A percentile compares a stretch with the other conserved stretches of the same genome.
Conservation (phyloP, 2,797 vertebrate species). For the Smutsia gigantea region DNA sequence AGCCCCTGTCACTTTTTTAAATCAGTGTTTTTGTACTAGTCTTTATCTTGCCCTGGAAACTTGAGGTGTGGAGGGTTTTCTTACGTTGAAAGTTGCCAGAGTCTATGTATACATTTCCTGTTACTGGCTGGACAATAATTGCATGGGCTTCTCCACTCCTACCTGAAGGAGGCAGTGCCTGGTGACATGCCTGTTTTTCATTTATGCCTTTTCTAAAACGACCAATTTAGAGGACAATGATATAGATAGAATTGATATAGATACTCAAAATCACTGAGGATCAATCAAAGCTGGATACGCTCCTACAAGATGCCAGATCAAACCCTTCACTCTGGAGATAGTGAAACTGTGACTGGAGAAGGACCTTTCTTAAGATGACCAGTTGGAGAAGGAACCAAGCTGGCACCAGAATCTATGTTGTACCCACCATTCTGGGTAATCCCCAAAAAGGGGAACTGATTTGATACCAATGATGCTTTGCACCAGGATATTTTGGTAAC, state of each 20-base stretch:
- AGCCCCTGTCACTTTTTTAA: background rate
- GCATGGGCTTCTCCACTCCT: background rate
- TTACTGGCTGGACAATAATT: background rate
- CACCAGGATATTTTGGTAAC: background rate
- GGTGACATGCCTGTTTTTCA: background rate
- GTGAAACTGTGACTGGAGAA: background rate
- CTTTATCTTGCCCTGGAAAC: background rate
- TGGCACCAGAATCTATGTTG: background rate
- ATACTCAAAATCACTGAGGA: background rate
- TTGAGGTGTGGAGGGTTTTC: background rate
- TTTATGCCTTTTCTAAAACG: conserved; percentile 14
- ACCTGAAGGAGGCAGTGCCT: background rate
- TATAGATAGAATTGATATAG: no score
- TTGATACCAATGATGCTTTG: background rate
- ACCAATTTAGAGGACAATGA: background rate
- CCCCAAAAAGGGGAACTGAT: background rate
- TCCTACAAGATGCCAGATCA: background rate
- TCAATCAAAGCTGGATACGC: background rate
- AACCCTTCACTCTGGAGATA: background rate
- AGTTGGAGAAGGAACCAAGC: background rate
- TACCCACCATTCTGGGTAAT: background rate
- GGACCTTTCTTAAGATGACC: background rate
- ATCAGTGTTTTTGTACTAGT: background rate
- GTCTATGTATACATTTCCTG: background rate
- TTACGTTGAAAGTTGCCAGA: background rate